Percentiles rank a stretch among this genome's conserved stretches.
These are phyloP conservation scores for Brachionus manjavacas DNA, from an alignment of 1,140 invertebrate genomes.

Conservation along the genomic window DNA sequence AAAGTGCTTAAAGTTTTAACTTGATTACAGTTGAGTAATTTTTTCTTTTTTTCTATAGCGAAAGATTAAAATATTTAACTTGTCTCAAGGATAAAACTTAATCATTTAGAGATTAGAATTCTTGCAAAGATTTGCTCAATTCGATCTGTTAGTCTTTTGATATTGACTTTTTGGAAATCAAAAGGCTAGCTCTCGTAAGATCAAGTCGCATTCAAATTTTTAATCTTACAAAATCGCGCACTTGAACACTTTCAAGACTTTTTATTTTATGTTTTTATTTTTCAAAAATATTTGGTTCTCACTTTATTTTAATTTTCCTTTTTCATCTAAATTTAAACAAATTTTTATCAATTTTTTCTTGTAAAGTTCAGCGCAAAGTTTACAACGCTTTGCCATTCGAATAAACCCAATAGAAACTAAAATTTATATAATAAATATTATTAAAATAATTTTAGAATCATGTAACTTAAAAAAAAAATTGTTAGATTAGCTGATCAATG, in stretches of 20 bases:
- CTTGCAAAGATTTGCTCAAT: neutral
- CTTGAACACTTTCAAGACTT: neutral
- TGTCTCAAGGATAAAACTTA: constrained; percentile 21
- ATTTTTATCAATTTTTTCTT: no score
- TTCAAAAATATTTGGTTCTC: no score
- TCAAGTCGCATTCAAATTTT: neutral
- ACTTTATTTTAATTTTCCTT: neutral
- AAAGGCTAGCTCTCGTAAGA: neutral
- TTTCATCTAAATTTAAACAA: neutral
- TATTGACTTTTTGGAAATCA: neutral
- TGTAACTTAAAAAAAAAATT: no score
- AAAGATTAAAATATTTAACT: neutral
- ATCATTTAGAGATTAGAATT: constrained; percentile 26
- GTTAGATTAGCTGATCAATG: no score
- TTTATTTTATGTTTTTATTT: no score
- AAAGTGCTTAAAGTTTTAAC: constrained; percentile 6
- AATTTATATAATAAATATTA: no score
- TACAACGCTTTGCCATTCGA: no score
- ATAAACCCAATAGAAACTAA: no score
- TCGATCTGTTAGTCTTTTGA: neutral
- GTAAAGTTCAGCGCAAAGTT: no score
- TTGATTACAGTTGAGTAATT: constrained; percentile 35
- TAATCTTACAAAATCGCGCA: neutral
- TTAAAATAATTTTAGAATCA: no score
- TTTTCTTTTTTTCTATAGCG: neutral